Evolutionary conservation across 2,113 vertebrate genomes (phyloP).

Genomic region (Nyctibius bracteatus): DNA sequence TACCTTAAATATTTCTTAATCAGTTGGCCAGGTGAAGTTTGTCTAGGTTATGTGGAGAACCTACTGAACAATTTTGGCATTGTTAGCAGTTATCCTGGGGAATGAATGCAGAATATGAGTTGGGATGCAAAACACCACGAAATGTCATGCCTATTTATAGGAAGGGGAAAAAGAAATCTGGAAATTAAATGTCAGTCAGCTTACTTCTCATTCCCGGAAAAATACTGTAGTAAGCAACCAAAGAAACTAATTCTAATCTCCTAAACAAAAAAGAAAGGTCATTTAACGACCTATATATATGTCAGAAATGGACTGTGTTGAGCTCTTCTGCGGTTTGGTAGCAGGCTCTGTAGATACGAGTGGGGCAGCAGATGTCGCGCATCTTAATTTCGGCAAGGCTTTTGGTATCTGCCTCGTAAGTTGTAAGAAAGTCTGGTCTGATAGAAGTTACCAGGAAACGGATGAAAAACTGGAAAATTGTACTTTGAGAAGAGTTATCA

Average conservation of each 20-base stretch:
- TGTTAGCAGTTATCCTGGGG: neutral
- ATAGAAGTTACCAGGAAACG: neutral
- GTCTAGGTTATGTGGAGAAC: neutral
- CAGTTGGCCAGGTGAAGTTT: slow-evolving; percentile 8
- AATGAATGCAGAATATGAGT: neutral
- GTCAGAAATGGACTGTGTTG: neutral
- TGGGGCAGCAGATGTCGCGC: neutral
- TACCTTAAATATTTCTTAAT: slow-evolving; percentile 28
- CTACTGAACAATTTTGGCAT: neutral
- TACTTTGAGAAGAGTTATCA: neutral
- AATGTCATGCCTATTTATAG: slow-evolving; percentile 19
- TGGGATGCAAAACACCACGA: neutral
- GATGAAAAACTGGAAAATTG: neutral
- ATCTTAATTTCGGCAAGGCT: neutral
- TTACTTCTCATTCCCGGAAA: neutral
- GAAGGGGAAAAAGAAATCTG: neutral
- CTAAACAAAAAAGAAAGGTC: neutral
- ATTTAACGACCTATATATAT: neutral
- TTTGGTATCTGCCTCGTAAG: neutral
- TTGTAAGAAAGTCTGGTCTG: neutral
- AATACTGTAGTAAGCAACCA: neutral
- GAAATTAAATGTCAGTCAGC: slow-evolving; percentile 39
- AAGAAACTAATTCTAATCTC: neutral
- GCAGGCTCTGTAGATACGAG: neutral
- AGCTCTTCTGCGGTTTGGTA: neutral